Evolutionary conservation across 2,113 vertebrate genomes (phyloP).

Genomic region (Rana temporaria): DNA sequence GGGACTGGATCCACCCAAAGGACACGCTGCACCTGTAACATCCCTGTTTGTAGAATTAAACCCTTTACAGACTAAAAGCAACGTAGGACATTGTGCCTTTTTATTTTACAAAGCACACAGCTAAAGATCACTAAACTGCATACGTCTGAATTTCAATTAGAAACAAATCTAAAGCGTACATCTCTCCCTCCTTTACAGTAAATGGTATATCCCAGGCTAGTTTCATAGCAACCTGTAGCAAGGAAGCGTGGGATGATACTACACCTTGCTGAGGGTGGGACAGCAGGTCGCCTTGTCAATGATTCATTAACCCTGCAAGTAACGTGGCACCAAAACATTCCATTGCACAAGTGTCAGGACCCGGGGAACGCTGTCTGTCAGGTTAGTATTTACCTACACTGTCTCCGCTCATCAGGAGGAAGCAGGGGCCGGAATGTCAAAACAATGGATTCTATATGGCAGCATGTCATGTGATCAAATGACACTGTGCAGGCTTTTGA

Average conservation of each 20-base stretch:
- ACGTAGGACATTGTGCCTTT: background rate
- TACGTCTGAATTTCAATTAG: background rate
- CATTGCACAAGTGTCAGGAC: background rate
- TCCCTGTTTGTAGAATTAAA: background rate
- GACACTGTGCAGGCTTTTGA: no score
- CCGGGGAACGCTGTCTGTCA: background rate
- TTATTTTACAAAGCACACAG: background rate
- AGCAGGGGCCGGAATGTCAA: no score
- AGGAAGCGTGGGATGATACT: conserved; percentile 56
- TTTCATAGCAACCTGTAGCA: conserved; percentile 68
- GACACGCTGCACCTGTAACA: conserved; percentile 19
- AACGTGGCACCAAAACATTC: conserved; percentile 29
- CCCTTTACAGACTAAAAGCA: background rate
- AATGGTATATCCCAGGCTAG: conserved; percentile 73
- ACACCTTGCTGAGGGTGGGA: conserved; percentile 60
- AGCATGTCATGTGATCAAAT: no score
- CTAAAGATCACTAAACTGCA: background rate
- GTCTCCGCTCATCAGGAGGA: background rate
- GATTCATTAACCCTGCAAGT: conserved; percentile 38
- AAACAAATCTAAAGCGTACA: background rate
- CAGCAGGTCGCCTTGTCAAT: conserved; percentile 45
- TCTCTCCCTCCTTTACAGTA: background rate
- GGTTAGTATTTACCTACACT: background rate
- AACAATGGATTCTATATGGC: no score
- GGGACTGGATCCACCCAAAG: conserved; percentile 44